Evolutionary conservation across 2,113 vertebrate species (phyloP).

Genomic region (Muntiacus reevesi): DNA sequence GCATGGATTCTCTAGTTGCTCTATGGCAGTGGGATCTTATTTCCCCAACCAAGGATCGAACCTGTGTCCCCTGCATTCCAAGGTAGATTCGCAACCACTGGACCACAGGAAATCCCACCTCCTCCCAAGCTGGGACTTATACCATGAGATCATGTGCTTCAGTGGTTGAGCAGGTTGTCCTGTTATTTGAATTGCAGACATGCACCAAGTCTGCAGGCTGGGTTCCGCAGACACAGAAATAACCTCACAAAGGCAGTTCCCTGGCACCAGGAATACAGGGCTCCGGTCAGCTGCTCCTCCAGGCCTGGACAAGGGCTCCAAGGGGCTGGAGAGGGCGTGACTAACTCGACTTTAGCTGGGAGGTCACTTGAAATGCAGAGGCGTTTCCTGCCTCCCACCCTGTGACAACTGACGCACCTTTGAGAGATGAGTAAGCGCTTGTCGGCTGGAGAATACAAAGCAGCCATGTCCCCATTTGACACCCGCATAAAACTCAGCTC

Average conservation of each 20-base stretch:
- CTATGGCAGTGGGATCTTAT: neutral
- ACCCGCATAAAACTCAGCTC: neutral
- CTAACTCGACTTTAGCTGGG: neutral
- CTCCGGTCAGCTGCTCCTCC: neutral
- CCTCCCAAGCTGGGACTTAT: accelerated
- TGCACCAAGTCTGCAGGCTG: neutral
- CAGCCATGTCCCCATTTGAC: neutral
- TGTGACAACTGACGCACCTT: neutral
- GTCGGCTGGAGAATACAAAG: neutral
- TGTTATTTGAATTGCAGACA: neutral
- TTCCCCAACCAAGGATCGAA: neutral
- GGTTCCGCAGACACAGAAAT: neutral
- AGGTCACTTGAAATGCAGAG: neutral
- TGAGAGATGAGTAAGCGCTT: neutral
- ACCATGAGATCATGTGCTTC: neutral
- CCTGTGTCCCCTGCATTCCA: neutral
- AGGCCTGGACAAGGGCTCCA: neutral
- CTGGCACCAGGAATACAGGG: accelerated
- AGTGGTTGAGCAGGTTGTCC: neutral
- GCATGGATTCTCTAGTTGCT: neutral
- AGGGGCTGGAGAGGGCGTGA: neutral
- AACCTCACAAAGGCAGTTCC: neutral
- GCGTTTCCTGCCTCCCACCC: neutral
- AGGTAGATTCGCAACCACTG: neutral
- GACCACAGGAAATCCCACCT: neutral